Conservation (phyloP, 1,140 invertebrate genomes). For the Metopolophium dirhodum region DNA sequence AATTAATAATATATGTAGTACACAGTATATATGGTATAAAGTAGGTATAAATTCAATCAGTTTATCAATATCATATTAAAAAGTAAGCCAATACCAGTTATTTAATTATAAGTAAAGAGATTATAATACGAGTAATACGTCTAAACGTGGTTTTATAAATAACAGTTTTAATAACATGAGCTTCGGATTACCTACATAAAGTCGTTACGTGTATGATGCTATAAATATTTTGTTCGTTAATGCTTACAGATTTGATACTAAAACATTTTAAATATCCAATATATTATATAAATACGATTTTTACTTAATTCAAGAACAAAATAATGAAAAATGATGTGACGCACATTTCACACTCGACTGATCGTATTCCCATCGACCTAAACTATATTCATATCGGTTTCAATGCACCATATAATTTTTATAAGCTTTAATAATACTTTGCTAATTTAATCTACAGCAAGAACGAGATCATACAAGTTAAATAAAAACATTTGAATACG, state of each 20-base stretch:
- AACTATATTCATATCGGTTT: neutral
- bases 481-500: constrained; percentile 13
- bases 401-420: neutral
- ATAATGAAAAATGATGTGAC: neutral
- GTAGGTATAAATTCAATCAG: neutral
- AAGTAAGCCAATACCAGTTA: neutral
- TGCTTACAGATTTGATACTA: neutral
- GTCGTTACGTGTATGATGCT: neutral
- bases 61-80: neutral
- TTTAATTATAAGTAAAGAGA: neutral
- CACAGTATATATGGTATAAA: neutral
- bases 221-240: neutral
- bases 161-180: neutral
- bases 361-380: neutral
- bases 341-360: neutral
- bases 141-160: neutral
- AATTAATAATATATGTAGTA: too few relatives aligned
- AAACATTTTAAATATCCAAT: neutral
- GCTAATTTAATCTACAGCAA: neutral
- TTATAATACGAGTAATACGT: neutral
- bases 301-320: neutral
- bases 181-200: neutral
- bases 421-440: neutral
- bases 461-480: neutral
- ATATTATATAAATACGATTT: neutral